A percentile compares a stretch with the other conserved stretches of the same genome.
phyloP scores from a whole-genome alignment of 2,888 invertebrate genomes.

The Malthinus flaveolus region DNA sequence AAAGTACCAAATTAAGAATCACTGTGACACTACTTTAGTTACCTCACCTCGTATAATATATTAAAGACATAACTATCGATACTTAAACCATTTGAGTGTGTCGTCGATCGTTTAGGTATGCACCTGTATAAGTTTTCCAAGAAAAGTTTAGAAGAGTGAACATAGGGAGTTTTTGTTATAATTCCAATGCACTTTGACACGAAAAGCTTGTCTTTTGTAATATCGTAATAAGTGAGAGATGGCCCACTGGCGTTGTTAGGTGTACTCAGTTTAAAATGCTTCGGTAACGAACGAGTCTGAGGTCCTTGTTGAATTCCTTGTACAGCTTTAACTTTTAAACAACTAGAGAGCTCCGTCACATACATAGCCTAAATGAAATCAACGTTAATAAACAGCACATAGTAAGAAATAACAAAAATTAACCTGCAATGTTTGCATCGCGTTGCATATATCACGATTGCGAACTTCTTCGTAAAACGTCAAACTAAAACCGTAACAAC shows the following conservation, averaged over 20 bases:
- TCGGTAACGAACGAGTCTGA: constrained; percentile 82
- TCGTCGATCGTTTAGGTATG: constrained; percentile 76
- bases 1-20: background rate
- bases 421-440: constrained; percentile 93
- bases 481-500: constrained; percentile 92
- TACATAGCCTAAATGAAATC: constrained; percentile 72
- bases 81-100: constrained; percentile 64
- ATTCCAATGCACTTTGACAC: constrained; percentile 95
- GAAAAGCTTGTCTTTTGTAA: constrained; percentile 90
- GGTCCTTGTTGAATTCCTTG: constrained; percentile 65
- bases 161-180: constrained; percentile 88
- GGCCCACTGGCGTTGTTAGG: constrained; percentile 31
- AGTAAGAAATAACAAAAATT: constrained; percentile 23
- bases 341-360: constrained; percentile 85
- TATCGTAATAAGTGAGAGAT: constrained; percentile 87
- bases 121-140: constrained; percentile 86
- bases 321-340: constrained; percentile 68
- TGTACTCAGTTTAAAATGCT: constrained; percentile 80
- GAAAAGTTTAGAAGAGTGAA: constrained; percentile 83
- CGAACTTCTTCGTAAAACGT: constrained; percentile 96
- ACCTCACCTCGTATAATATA: constrained; percentile 85
- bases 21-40: background rate
- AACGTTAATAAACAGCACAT: constrained; percentile 3
- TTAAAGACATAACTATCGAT: constrained; percentile 95
- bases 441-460: constrained; percentile 89